A percentile compares a stretch with the other conserved stretches of the same genome.
Evolutionary conservation across 2,888 invertebrate species (phyloP).

Genomic region (Polymixis lichenea): DNA sequence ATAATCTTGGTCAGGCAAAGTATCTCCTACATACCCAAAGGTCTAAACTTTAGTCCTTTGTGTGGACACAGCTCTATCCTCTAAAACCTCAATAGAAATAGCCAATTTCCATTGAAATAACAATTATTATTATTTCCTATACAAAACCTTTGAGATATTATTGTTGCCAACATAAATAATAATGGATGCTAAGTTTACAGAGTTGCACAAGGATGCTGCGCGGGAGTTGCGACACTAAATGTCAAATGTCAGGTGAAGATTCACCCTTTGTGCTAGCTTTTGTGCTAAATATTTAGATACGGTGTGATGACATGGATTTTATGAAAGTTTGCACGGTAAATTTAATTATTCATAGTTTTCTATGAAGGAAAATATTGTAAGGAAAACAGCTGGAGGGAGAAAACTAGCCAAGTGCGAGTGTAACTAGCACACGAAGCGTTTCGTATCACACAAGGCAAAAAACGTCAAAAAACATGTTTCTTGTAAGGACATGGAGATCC

Average conservation of each 20-base stretch:
- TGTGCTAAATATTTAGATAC: conserved; percentile 34
- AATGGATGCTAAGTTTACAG: conserved; percentile 49
- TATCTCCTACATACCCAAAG: not conserved
- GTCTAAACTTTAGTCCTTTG: not conserved
- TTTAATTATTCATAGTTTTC: too few relatives aligned
- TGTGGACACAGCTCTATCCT: not conserved
- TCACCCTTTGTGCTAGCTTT: conserved; percentile 65
- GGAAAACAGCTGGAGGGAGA: too few relatives aligned
- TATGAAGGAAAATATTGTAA: not conserved
- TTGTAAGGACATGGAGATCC: too few relatives aligned
- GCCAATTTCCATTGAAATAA: conserved; percentile 29
- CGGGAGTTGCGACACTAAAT: conserved; percentile 48
- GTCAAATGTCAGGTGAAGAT: conserved; percentile 74
- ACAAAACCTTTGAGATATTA: conserved; percentile 33
- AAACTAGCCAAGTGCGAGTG: too few relatives aligned
- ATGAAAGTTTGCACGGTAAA: not conserved
- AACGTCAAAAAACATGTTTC: too few relatives aligned
- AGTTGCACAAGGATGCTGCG: conserved; percentile 52
- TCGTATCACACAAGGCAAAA: too few relatives aligned
- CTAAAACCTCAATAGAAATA: conserved; percentile 19
- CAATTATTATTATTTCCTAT: conserved; percentile 41
- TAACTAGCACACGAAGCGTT: too few relatives aligned
- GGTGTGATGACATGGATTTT: conserved; percentile 9
- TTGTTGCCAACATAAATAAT: conserved; percentile 58
- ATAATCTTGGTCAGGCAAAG: too few relatives aligned